Conservation (phyloP, 2,888 invertebrate genomes). For the Metacarcinus magister region DNA sequence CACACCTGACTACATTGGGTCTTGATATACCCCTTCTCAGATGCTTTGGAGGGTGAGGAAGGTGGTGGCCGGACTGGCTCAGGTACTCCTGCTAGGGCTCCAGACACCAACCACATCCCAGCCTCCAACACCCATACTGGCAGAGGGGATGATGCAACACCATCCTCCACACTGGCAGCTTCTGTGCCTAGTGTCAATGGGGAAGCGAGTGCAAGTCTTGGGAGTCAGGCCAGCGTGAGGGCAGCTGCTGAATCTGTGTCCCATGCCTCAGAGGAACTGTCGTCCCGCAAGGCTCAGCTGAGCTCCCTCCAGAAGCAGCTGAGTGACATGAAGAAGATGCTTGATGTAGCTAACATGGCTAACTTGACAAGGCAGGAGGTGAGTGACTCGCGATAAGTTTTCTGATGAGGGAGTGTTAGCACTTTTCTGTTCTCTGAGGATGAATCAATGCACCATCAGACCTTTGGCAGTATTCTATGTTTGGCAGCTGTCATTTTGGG, state of each 20-base stretch:
- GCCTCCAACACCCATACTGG: not conserved
- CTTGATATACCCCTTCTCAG: not conserved
- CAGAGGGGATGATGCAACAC: not conserved
- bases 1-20: not conserved
- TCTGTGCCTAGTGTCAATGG: slow-evolving; percentile 18
- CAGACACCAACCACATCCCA: not conserved
- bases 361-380: slow-evolving; percentile 59
- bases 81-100: not conserved
- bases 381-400: not conserved
- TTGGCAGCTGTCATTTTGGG: not conserved
- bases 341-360: slow-evolving; percentile 74
- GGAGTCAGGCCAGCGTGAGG: not conserved
- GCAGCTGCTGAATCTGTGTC: slow-evolving; percentile 48
- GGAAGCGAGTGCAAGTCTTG: not conserved
- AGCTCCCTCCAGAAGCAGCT: slow-evolving; percentile 78
- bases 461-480: not conserved
- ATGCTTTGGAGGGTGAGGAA: not conserved
- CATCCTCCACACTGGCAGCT: not conserved
- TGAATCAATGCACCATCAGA: not conserved
- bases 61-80: not conserved
- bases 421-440: not conserved
- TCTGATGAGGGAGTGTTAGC: not conserved
- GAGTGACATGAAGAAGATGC: slow-evolving; percentile 80
- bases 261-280: slow-evolving; percentile 67
- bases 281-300: slow-evolving; percentile 72